Evolutionary conservation across 1,140 invertebrate species (phyloP).

Genomic region (Hydropsyche tenuis): DNA sequence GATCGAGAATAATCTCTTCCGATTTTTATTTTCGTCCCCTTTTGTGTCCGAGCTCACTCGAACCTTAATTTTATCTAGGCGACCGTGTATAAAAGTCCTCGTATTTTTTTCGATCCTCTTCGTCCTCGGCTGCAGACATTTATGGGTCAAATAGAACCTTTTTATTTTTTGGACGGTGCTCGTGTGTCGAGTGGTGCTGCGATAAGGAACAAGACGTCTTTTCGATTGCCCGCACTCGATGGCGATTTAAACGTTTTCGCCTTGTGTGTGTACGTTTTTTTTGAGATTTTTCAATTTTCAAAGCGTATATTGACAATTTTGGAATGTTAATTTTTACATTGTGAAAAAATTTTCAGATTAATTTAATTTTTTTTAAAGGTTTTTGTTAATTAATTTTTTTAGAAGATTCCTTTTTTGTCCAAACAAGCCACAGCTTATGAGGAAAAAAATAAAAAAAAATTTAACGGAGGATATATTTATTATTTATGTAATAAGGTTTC

Average conservation of each 20-base stretch:
- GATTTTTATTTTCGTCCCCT: constrained; percentile 3
- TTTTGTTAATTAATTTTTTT: too few species aligned
- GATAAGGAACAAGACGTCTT: constrained; percentile 23
- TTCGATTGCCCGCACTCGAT: background rate
- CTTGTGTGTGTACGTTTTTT: too few species aligned
- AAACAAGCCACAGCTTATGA: too few species aligned
- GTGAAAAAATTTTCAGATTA: too few species aligned
- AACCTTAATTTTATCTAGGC: constrained; percentile 18
- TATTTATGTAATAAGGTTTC: too few species aligned
- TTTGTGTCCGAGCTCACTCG: background rate
- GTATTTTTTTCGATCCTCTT: background rate
- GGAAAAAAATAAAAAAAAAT: too few species aligned
- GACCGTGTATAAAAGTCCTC: background rate
- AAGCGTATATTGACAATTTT: too few species aligned
- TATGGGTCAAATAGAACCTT: constrained; percentile 28
- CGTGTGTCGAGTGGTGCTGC: constrained; percentile 17
- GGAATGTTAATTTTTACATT: too few species aligned
- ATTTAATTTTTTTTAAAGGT: too few species aligned
- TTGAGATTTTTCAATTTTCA: too few species aligned
- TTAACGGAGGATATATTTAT: too few species aligned
- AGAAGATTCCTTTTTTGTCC: too few species aligned
- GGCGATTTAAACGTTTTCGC: background rate
- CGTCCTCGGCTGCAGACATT: background rate
- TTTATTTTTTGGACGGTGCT: constrained; percentile 26
- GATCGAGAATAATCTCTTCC: constrained; percentile 7